These are phyloP conservation scores for Spodoptera litura DNA, from an alignment of 1,140 invertebrate genomes.

Conservation along the genomic window DNA sequence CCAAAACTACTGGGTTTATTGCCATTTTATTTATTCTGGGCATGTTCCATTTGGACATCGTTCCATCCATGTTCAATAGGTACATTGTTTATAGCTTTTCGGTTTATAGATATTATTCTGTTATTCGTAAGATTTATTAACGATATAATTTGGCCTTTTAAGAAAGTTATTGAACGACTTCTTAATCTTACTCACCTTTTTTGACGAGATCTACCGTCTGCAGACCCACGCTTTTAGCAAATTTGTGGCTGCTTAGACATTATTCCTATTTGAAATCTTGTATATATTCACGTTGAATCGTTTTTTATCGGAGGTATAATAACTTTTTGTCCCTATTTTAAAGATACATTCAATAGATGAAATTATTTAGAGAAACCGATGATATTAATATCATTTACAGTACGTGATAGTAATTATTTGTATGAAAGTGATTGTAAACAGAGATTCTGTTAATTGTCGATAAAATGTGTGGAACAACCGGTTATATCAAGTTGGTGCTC, in stretches of 20 bases:
- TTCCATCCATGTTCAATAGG: background rate
- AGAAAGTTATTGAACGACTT: slow-evolving; percentile 36
- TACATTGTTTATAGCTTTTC: background rate
- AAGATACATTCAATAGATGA: too few species aligned
- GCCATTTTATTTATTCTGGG: slow-evolving; percentile 5
- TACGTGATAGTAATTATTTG: too few species aligned
- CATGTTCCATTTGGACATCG: background rate
- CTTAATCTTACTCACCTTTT: slow-evolving; percentile 30
- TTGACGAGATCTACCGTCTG: slow-evolving; percentile 9
- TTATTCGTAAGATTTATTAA: slow-evolving; percentile 37
- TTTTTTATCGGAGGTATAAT: too few species aligned
- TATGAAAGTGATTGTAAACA: too few species aligned
- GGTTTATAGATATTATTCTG: slow-evolving; percentile 16
- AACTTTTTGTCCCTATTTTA: too few species aligned
- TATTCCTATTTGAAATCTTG: background rate
- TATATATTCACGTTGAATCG: too few species aligned
- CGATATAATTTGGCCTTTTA: slow-evolving; percentile 15
- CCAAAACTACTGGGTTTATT: slow-evolving; percentile 20
- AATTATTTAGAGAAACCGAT: too few species aligned
- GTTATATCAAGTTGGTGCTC: background rate
- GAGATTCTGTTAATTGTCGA: too few species aligned
- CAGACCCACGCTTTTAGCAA: slow-evolving; percentile 24
- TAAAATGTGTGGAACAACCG: too few species aligned
- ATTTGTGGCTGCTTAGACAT: background rate
- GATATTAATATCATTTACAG: too few species aligned